Evolutionary conservation across 2,797 vertebrate species (phyloP), one percentile per base, ranked within the genome.

Genomic region (Nothura maculosa): DNA sequence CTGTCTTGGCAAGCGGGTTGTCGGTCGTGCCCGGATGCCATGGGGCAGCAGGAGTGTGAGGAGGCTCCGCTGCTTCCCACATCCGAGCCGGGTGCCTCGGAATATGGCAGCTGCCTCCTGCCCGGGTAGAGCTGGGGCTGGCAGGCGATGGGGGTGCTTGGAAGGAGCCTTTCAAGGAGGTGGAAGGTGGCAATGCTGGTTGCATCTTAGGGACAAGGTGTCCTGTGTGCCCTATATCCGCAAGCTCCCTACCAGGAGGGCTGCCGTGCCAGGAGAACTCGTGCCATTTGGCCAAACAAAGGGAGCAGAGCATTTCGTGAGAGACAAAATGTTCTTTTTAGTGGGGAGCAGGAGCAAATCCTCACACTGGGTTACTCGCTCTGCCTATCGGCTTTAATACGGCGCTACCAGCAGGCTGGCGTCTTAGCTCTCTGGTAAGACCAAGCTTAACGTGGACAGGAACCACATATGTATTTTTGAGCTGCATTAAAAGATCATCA

Each of bases 161-260:
- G 61, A 85, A 64, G 15, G 67, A 90, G 89, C 79, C 61, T n/a
- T 80, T 24, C 45, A n/a, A 8, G n/a, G 62, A 81, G 25, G n/a
- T 89, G 69, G 54, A 47, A 62, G 64, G 61, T 52, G 52, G 62
- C 6, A 12, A 43, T 45, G 32, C 20, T 79, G 61, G 67, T 47
- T 30, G 82, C 67, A 19, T 48, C 18, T 8, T 38, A 12, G 54
- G 43, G 66, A 40, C 40, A 7, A 54, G 55, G 45, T 64, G 62
- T 64, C 61, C 27, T 54, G 50, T 70, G 32, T 28, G 63, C 57
- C 64, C 22, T 20, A 1, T 28, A 24, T 10, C 54, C 70, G 28
- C 58, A 50, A 55, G 15, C 48, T 34, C 28, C 21, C 62, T 16
- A 1, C 45, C n/a, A 10, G 40, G 0, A 12, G 15, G 58, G 60